These are phyloP conservation scores for Sphaeridia pumilis DNA, from an alignment of 2,888 invertebrate species.

Conservation along the genomic window DNA sequence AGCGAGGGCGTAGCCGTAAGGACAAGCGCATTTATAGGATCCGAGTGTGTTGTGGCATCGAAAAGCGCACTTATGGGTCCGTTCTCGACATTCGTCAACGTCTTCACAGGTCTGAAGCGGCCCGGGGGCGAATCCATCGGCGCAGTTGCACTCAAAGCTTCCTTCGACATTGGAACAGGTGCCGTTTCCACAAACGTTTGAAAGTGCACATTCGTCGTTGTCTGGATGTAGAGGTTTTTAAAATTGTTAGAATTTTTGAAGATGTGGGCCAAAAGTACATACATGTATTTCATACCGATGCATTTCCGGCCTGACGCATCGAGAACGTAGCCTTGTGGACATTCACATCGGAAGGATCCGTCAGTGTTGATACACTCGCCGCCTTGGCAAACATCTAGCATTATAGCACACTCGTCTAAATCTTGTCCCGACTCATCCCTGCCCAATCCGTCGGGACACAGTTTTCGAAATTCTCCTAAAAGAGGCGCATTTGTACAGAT, in stretches of 20 bases:
- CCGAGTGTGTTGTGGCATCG: constrained; percentile 64
- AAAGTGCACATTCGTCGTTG: constrained; percentile 60
- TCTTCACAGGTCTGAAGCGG: constrained; percentile 68
- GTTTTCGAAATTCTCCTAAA: constrained; percentile 48
- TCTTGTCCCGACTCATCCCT: constrained; percentile 55
- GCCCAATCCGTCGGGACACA: constrained; percentile 58
- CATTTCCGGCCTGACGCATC: constrained; percentile 49
- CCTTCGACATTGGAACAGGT: constrained; percentile 69
- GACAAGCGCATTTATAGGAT: constrained; percentile 73
- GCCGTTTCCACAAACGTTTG: constrained; percentile 57
- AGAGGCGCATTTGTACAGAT: too few species aligned
- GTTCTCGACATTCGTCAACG: constrained; percentile 60
- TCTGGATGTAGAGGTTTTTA: constrained; percentile 42
- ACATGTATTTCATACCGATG: constrained; percentile 41
- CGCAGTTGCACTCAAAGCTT: constrained; percentile 53
- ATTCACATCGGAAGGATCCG: constrained; percentile 68
- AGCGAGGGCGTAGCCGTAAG: constrained; percentile 69
- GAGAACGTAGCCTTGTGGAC: constrained; percentile 57
- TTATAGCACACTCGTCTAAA: constrained; percentile 63
- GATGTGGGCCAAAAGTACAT: not conserved
- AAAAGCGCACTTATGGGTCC: constrained; percentile 68
- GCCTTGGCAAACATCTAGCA: constrained; percentile 61
- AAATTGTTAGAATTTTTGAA: not conserved
- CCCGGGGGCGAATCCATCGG: constrained; percentile 62
- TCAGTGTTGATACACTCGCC: constrained; percentile 62